Conservation (phyloP, 2,113 vertebrate species). For the Corythoichthys intestinalis region DNA sequence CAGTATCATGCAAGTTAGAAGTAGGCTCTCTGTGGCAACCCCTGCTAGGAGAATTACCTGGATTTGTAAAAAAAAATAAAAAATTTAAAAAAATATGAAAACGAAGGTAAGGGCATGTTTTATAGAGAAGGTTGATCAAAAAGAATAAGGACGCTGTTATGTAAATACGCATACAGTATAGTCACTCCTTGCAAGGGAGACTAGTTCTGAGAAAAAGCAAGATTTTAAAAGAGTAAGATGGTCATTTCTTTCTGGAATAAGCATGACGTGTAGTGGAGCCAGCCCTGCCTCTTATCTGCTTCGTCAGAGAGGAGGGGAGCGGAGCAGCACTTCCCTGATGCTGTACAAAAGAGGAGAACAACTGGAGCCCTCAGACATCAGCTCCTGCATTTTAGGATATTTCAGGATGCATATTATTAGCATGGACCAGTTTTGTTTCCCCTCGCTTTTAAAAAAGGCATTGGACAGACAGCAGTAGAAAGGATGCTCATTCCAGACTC, state of each 20-base stretch:
- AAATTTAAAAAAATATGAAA: too few species aligned
- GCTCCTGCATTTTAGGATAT: constrained; percentile 40
- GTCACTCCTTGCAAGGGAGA: neutral
- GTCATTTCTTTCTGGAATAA: constrained; percentile 43
- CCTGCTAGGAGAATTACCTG: neutral
- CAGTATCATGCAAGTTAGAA: neutral
- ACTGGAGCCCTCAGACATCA: constrained; percentile 30
- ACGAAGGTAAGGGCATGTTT: neutral
- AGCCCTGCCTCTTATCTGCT: constrained; percentile 44
- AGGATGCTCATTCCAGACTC: constrained; percentile 20
- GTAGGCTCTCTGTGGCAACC: neutral
- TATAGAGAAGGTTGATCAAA: neutral
- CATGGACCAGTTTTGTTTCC: neutral
- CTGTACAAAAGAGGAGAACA: constrained; percentile 37
- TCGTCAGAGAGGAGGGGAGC: constrained; percentile 52
- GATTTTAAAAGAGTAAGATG: constrained; percentile 12
- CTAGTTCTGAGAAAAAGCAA: neutral
- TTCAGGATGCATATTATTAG: constrained; percentile 7
- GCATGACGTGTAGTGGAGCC: constrained; percentile 43
- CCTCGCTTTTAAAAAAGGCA: constrained; percentile 3
- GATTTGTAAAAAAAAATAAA: too few species aligned
- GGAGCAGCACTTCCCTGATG: constrained; percentile 49
- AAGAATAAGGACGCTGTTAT: neutral
- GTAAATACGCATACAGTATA: neutral
- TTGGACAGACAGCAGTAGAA: neutral